phyloP scores from a whole-genome alignment of 2,888 invertebrate species.

The Cyclophora punctaria region DNA sequence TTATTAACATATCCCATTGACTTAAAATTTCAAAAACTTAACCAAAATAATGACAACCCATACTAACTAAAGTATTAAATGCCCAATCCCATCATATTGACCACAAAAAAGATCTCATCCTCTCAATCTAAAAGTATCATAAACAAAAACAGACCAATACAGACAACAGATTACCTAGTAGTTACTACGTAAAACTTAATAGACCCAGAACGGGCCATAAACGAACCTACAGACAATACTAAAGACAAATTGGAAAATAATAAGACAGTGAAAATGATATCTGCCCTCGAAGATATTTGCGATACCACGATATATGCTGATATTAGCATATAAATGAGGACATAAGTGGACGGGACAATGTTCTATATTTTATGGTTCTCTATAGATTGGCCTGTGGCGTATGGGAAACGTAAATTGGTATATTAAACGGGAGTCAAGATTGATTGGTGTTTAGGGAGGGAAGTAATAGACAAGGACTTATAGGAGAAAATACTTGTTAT shows the following conservation, averaged over 20 bases:
- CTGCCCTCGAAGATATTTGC: conserved; percentile 63
- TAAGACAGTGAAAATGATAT: conserved; percentile 74
- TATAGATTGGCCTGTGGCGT: conserved; percentile 39
- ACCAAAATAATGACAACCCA: no score
- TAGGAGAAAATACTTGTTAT: not conserved
- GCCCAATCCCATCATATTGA: no score
- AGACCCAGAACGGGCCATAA: conserved; percentile 43
- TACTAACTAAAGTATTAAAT: no score
- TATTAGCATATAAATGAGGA: conserved; percentile 74
- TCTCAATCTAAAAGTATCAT: no score
- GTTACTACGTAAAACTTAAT: no score
- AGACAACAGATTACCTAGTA: no score
- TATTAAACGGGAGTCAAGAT: conserved; percentile 26
- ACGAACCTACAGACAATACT: conserved; percentile 66
- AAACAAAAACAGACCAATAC: no score
- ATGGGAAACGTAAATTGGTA: conserved; percentile 43
- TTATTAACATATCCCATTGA: no score
- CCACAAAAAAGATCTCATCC: no score
- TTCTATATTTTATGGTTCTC: conserved; percentile 46
- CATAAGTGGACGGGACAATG: conserved; percentile 64
- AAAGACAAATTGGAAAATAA: conserved; percentile 74
- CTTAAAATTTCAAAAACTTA: no score
- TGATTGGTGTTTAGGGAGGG: conserved; percentile 19
- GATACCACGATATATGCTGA: conserved; percentile 61
- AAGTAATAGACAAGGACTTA: no score